Evolutionary conservation across 2,797 vertebrate genomes (phyloP).

Genomic region (Eutrigla gurnardus): DNA sequence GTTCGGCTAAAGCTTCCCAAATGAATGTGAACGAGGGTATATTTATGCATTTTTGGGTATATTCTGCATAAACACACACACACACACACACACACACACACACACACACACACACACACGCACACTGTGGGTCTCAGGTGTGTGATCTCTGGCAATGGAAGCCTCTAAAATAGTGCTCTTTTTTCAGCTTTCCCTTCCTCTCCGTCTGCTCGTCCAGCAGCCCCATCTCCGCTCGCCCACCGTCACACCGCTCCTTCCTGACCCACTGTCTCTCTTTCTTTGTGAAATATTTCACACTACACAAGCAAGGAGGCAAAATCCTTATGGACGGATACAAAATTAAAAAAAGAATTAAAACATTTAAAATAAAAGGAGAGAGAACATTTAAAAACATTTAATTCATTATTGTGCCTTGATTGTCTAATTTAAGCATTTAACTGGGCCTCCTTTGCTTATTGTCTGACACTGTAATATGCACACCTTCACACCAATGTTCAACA

Average conservation of each 20-base stretch:
- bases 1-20: constrained; percentile 26
- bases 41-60: constrained; percentile 13
- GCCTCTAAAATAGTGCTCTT: constrained; percentile 64
- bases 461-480: constrained; percentile 34
- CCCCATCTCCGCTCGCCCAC: constrained; percentile 12
- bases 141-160: constrained; percentile 75
- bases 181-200: constrained; percentile 46
- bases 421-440: constrained; percentile 38
- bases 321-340: constrained; percentile 20
- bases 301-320: constrained; percentile 2
- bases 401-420: constrained; percentile 2
- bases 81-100: constrained; percentile 31
- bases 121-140: constrained; percentile 77
- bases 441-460: constrained; percentile 35
- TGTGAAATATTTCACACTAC: constrained; percentile 31
- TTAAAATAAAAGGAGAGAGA: constrained; percentile 20
- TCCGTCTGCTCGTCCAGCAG: constrained; percentile 54
- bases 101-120: constrained; percentile 30
- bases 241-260: background rate
- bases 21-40: constrained; percentile 24
- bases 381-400: background rate
- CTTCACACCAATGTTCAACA: constrained; percentile 45
- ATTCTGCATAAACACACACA: constrained; percentile 27
- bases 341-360: background rate
- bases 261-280: constrained; percentile 6